Base-by-base conservation (phyloP, 2,888 invertebrate species). In the Lathronympha strigana region DNA sequence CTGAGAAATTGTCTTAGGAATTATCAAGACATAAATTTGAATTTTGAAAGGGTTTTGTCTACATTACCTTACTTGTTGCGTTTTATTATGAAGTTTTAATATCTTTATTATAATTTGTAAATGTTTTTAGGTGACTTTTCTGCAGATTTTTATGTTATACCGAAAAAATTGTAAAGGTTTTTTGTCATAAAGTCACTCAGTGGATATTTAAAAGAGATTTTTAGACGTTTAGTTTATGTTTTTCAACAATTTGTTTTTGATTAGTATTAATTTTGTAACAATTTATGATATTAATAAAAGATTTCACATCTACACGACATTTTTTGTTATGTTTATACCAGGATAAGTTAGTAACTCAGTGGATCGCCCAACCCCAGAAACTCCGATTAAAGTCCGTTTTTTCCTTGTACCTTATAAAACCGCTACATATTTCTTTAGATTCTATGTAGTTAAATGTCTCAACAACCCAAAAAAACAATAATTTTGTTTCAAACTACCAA, bases 331-430 rank as follows among this genome's bases (percentile, higher is more conserved):
- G 21, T 53, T 53, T 53, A 53, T 53, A 21, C 53, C 19, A 19
- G 33, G 19, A 53, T 53, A 21, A 53, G 19, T 53, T 53, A 33
- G 53, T 53, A 53, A 53, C 53, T 53, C 47, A 47, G 47, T 47
- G 47, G 47, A 25, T 47, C 47, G 25, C 47, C 47, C 47, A 47
- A 47, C 47, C 47, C 47, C 47, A 47, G 25, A 23, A 47, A 23
- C 25, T 47, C 47, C 25, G 23, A 25, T 8, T 47, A 23, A 25
- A 47, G 13, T 47, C 47, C 25, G 15, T 47, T 47, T 47, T 45
- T 47, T 47, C 15, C 25, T 45, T 45, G 21, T 45, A 21, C 11
- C 45, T 45, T 45, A 38, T 15, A 15, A 38, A 38, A 38, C 15
- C 15, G 38, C 15, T 38, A 15, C 15, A 6, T 38, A 38, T 15